Base-by-base conservation (phyloP, 2,888 invertebrate species). In the Nasonia oneida region DNA sequence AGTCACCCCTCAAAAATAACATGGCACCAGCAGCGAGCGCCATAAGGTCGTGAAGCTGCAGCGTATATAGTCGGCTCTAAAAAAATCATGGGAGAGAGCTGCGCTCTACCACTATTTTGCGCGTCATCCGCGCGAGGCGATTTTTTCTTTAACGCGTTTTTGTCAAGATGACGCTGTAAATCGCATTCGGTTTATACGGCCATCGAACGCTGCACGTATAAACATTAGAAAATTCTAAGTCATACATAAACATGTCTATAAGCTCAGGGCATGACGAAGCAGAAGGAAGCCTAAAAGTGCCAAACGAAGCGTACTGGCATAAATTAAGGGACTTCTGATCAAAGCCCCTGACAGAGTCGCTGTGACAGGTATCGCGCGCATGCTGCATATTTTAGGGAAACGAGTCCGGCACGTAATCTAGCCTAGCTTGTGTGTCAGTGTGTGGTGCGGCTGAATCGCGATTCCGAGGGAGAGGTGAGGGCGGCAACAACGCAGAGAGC, bases 1-100 rank as follows among this genome's bases (percentile, higher is more conserved):
- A 89, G 87, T 88, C 89, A 89, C 90, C 91, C 91, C 89, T 89
- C 89, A 89, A 89, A 91, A 91, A 91, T 90, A 91, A 91, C 89
- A 90, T 78, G 83, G 86, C 85, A 88, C 83, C 87, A 86, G 86
- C 82, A 14, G 86, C 79, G 80, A 83, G 87, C 85, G 88, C 89
- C 90, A 89, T 90, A 90, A 89, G 90, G 88, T 89, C 89, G 89
- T 90, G 88, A 90, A 90, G 90, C 88, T 86, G 89, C 88, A 15
- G 53, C 53, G 53, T 18, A 5, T 47, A 86, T 84, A 77, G 23
- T 15, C 85, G 89, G 91, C 91, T 87, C 84, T 86, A 91, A 92
- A 91, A 61, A 90, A 91, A 91, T 91, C 90, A 91, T 90, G 90
- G 89, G 89, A 89, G 89, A 57, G 4, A 29, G 29, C 29, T 29